Evolutionary conservation across 2,797 vertebrate genomes (phyloP).

Genomic region (Orestias chungarensis): DNA sequence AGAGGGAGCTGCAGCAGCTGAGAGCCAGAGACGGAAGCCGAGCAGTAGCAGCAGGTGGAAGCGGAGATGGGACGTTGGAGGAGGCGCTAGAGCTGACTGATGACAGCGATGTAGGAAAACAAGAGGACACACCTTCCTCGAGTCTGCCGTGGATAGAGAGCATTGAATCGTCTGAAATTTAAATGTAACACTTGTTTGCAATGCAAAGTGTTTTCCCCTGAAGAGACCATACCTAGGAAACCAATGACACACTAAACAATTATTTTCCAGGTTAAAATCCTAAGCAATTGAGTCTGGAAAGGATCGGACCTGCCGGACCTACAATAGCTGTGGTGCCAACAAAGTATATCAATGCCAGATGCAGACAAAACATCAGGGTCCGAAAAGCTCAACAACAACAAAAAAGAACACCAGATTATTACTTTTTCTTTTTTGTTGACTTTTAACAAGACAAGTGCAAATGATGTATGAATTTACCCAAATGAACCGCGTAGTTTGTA

Average conservation of each 20-base stretch:
- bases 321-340: background rate
- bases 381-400: too few relatives aligned
- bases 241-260: background rate
- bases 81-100: slow-evolving; percentile 66
- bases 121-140: slow-evolving; percentile 66
- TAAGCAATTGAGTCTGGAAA: background rate
- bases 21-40: slow-evolving; percentile 62
- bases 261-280: background rate
- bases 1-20: slow-evolving; percentile 85
- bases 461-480: background rate
- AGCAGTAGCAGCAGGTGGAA: slow-evolving; percentile 59
- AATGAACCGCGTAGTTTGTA: background rate
- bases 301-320: background rate
- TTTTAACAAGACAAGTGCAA: background rate
- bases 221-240: slow-evolving; percentile 23
- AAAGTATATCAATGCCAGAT: too few relatives aligned
- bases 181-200: slow-evolving; percentile 70
- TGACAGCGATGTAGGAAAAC: slow-evolving; percentile 37
- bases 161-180: slow-evolving; percentile 96
- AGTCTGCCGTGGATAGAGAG: slow-evolving; percentile 91
- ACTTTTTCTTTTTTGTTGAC: background rate
- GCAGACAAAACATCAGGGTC: too few relatives aligned
- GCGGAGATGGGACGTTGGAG: slow-evolving; percentile 66
- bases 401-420: too few relatives aligned
- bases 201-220: slow-evolving; percentile 46